Conservation (phyloP, 2,888 invertebrate genomes). For the Spilosoma lubricipeda region DNA sequence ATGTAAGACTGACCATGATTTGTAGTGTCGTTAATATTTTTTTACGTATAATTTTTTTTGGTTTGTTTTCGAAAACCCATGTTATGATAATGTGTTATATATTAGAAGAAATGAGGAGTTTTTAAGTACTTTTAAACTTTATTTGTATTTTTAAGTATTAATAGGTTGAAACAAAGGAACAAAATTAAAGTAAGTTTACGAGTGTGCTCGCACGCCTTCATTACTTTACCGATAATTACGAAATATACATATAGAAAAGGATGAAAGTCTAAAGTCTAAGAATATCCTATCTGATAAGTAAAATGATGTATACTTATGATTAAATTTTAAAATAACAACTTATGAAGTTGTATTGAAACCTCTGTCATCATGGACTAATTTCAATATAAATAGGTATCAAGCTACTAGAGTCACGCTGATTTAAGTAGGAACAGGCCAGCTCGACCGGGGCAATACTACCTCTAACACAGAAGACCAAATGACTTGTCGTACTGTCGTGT, state of each 20-base stretch:
- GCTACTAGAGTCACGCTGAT: too few species aligned
- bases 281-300: not conserved
- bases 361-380: too few species aligned
- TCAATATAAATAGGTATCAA: too few species aligned
- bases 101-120: not conserved
- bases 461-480: too few species aligned
- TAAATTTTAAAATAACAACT: too few species aligned
- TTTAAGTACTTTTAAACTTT: not conserved
- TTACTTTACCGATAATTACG: not conserved
- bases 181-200: not conserved
- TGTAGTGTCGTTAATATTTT: slow-evolving; percentile 51
- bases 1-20: slow-evolving; percentile 71
- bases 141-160: not conserved
- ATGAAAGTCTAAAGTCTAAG: too few species aligned
- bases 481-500: too few species aligned
- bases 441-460: too few species aligned
- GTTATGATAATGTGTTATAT: not conserved
- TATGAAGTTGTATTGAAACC: too few species aligned
- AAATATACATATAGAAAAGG: not conserved
- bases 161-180: not conserved
- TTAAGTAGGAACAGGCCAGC: too few species aligned
- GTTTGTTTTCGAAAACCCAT: not conserved
- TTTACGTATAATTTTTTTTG: slow-evolving; percentile 37
- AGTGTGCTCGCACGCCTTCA: too few species aligned
- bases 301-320: too few species aligned